A percentile compares a stretch with the other conserved stretches of the same genome.
These are phyloP conservation scores for Gambusia holbrooki DNA, from an alignment of 2,113 vertebrate species.

Conservation along the genomic window DNA sequence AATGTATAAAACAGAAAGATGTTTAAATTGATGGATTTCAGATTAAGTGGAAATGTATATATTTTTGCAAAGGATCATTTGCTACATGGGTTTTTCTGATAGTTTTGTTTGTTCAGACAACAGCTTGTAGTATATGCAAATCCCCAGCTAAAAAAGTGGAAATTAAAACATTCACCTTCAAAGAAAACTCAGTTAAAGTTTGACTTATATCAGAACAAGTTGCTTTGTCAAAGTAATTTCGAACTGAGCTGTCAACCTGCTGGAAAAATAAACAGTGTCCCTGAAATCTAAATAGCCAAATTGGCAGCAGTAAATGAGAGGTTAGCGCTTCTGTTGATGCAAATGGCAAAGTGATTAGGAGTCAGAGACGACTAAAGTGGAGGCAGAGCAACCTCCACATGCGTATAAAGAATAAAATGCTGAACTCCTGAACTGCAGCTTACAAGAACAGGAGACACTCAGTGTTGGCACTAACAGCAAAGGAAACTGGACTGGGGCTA, in stretches of 20 bases:
- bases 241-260: constrained; percentile 54
- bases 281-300: constrained; percentile 67
- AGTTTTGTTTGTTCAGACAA: not conserved
- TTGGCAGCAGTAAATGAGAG: constrained; percentile 59
- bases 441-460: constrained; percentile 54
- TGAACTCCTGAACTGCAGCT: constrained; percentile 58
- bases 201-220: constrained; percentile 39
- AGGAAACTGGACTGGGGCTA: constrained; percentile 36
- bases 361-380: constrained; percentile 60
- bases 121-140: not conserved
- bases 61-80: not conserved
- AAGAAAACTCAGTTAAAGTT: constrained; percentile 61
- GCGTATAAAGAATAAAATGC: constrained; percentile 61
- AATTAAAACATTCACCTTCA: constrained; percentile 56
- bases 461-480: constrained; percentile 55
- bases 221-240: constrained; percentile 67
- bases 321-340: constrained; percentile 62
- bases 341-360: constrained; percentile 68
- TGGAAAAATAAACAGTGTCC: constrained; percentile 67
- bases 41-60: not conserved
- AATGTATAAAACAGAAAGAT: not conserved
- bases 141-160: constrained; percentile 47
- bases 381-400: constrained; percentile 32
- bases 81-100: not conserved
- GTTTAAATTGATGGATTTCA: not conserved